A percentile compares a stretch with the other conserved stretches of the same genome.
These are phyloP conservation scores for Choloepus hoffmanni DNA, from an alignment of 2,113 vertebrate species.

Conservation along the genomic window DNA sequence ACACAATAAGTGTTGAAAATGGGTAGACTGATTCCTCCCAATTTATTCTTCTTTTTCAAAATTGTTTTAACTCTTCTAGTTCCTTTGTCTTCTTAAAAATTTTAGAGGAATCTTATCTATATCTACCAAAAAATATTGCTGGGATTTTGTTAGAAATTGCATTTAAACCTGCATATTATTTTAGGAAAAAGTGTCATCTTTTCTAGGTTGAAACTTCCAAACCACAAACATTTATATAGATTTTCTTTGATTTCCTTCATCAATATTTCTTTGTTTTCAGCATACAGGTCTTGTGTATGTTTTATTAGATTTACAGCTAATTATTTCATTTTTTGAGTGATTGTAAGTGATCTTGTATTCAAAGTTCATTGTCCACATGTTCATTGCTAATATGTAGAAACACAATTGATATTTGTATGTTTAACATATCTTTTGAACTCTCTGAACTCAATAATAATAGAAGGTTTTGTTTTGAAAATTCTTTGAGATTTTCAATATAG, in stretches of 20 bases:
- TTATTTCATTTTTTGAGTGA: neutral
- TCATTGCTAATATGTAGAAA: neutral
- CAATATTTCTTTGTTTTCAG: neutral
- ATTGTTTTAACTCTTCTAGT: too few relatives aligned
- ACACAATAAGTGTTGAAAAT: constrained; percentile 8
- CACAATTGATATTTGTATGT: neutral
- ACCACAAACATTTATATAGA: neutral
- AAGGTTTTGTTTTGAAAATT: neutral
- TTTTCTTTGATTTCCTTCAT: neutral
- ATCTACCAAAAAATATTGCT: too few relatives aligned
- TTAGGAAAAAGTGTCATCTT: neutral
- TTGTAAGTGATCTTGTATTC: neutral
- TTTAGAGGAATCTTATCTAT: too few relatives aligned
- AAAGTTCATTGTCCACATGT: neutral
- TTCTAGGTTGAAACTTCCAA: neutral
- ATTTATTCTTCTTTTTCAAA: too few relatives aligned
- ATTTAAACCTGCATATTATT: neutral
- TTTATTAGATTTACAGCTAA: neutral
- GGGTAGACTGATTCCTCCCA: neutral
- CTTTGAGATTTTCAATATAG: neutral
- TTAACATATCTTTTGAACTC: neutral
- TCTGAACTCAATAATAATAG: neutral
- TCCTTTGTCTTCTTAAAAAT: too few relatives aligned
- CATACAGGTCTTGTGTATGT: neutral
- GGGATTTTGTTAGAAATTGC: too few relatives aligned